Evolutionary conservation across 2,888 invertebrate species (phyloP), one percentile per base, ranked within the genome.

Genomic region (Steromphala cineraria): DNA sequence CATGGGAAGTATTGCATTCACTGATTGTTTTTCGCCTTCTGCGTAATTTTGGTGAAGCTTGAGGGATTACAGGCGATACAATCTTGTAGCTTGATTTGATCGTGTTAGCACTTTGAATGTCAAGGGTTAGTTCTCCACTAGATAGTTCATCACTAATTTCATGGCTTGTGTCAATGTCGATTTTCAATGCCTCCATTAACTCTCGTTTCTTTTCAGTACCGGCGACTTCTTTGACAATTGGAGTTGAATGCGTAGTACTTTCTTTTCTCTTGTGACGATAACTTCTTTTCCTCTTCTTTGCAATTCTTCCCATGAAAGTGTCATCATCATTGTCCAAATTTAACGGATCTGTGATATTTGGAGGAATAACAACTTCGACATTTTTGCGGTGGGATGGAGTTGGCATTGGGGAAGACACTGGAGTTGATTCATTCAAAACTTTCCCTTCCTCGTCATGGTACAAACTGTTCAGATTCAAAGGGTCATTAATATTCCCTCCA

Each of bases 401-500:
- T 79, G 97, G 96, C 91, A 97, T 94, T 0, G 98, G 98, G 81
- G 98, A 98, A 46, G 97, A 97, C 91, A 97, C 96, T 78, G 98
- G 98, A 19, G 98, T 98, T 0, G 96, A 96, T n/a, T 96, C 96
- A 94, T 97, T 97, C 95, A 92, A 79, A 46, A 88, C 81, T 75
- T 85, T 85, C 46, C 89, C 90, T 15, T 89, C 85, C 81, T 94
- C 94, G 85, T 94, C 93, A 86, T 94, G 92, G 56, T 92, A 97
- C 89, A 99, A 95, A 91, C 98, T 98, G 91, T 97, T 98, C 83
- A 99, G 94, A 94, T 99, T 99, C 71, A 99, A 94, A 0, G 98
- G 99, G 94, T 99, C 99, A 87, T 96, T 96, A 87, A 98, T 98
- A 93, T 98, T 98, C 10, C 98, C 99, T 67, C 98, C 99, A 1